Base-by-base conservation (phyloP, 2,888 invertebrate species). In the Gortyna flavago region DNA sequence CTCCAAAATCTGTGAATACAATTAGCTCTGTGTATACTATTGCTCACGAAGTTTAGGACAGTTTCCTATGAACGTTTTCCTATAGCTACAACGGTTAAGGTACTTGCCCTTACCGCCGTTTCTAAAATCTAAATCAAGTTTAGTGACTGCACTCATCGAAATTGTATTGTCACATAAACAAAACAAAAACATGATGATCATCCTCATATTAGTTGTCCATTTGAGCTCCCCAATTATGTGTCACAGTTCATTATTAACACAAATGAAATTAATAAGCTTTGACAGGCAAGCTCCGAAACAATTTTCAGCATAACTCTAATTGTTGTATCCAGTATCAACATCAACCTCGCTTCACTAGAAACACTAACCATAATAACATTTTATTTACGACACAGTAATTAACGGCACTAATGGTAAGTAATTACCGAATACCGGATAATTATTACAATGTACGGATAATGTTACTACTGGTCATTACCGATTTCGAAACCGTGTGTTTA, bases 321-420 rank as follows among this genome's bases (percentile, higher is more conserved):
- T 85, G 59, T 35, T n/a, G 38, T 85, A 66, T 85, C 73, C 29
- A 38, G n/a, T 85, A 68, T 74, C 86, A 67, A 38, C 54, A 68
- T 68, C 73, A 65, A 41, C 62, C 44, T 72, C 16, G 29, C n/a
- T n/a, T 41, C 48, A 62, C 25, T 35, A n/a, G 13, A n/a, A 68
- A 7, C 9, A 35, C n/a, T 41, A 32, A 18, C 59, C 29, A 32
- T 62, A 70, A 74, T 83, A 65, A 54, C 29, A 68, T 51, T 61
- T 35, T 62, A 73, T 85, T 85, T 77, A 71, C 54, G 44, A 67
- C n/a, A 16, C 83, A 38, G 32, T 71, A 73, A 68, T 85, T 73
- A 71, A 61, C n/a, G 65, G 18, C 8, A 54, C 13, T 48, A 68
- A 25, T 13, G 21, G 51, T 51, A 48, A 66, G 18, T 62, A 38